Evolutionary conservation across 2,888 invertebrate species (phyloP), one percentile per base, ranked within the genome.

Genomic region (Platycnemis pennipes): DNA sequence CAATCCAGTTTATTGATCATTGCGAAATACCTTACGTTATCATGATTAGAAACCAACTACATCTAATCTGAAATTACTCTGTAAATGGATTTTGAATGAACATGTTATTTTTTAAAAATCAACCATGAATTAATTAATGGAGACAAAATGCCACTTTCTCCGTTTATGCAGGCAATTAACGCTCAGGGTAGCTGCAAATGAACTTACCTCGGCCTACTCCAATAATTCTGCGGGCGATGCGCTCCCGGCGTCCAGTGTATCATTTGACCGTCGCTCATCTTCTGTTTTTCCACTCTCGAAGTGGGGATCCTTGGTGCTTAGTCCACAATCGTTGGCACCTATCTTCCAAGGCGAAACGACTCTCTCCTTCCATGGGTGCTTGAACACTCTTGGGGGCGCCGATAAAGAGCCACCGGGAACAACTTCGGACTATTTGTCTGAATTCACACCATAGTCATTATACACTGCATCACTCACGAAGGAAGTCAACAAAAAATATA

Each of bases 361-460:
- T 26, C 91, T 44, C 42, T 63, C 91, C 44, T 91, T 91, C 91
- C 91, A 91, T 91, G 63, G 91, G 91, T 91, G 91, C 63, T 77
- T 77, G 77, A 37, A 77, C 77, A 77, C 91, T n/a, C 89, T 91
- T 42, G 44, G 42, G 91, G 91, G 91, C 91, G 63, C 91, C 56
- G 44, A 91, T 63, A 44, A 91, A n/a, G 63, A 42, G 63, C 91
- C 91, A 91, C 63, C 91, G 91, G 91, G 37, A 77, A 37, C 7
- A 63, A 63, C 63, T 77, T 37, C 7, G 7, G 69, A 69, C 0
- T n/a, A 31, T 77, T 37, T 37, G 31, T 77, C 31, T 37, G 0
- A 77, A 77, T 11, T 77, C 77, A 77, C 77, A 13, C 77, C 77
- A 13, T 37, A n/a, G 13, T 37, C 63, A 77, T 77, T 37, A 0